These are phyloP conservation scores for Buphagus erythrorhynchus DNA, from an alignment of 2,797 vertebrate species.

Conservation along the genomic window DNA sequence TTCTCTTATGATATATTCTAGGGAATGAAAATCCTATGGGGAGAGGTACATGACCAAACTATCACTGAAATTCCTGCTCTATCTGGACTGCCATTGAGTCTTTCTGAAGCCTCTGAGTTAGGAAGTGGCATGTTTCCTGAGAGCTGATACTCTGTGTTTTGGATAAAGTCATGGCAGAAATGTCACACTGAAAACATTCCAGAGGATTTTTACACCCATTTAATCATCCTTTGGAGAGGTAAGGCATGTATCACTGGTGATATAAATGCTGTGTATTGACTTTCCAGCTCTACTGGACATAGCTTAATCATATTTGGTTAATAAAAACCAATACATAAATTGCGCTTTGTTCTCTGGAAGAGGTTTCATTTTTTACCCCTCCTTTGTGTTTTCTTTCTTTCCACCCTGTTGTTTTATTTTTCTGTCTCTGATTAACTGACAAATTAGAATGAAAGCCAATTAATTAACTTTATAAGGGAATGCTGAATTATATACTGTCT, in stretches of 20 bases:
- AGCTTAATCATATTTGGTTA: neutral
- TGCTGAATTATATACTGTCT: neutral
- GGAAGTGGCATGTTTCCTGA: neutral
- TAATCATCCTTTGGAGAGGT: neutral
- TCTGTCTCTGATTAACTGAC: neutral
- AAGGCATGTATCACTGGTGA: neutral
- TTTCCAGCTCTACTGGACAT: neutral
- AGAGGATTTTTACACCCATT: neutral
- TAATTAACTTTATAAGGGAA: neutral
- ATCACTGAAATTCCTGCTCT: neutral
- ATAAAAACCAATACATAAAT: neutral
- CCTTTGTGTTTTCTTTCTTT: neutral
- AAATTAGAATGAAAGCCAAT: neutral
- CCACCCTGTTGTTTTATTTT: neutral
- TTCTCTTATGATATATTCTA: neutral
- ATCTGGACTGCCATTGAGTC: neutral
- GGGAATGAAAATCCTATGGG: neutral
- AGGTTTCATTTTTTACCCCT: rapidly evolving
- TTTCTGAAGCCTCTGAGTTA: slow-evolving; percentile 14
- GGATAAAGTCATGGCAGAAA: neutral
- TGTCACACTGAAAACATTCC: neutral
- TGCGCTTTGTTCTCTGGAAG: neutral
- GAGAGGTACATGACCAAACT: neutral
- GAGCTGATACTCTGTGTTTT: neutral
- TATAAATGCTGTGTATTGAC: neutral